These are phyloP conservation scores for Plectropomus leopardus DNA, from an alignment of 2,113 vertebrate genomes.

Conservation along the genomic window DNA sequence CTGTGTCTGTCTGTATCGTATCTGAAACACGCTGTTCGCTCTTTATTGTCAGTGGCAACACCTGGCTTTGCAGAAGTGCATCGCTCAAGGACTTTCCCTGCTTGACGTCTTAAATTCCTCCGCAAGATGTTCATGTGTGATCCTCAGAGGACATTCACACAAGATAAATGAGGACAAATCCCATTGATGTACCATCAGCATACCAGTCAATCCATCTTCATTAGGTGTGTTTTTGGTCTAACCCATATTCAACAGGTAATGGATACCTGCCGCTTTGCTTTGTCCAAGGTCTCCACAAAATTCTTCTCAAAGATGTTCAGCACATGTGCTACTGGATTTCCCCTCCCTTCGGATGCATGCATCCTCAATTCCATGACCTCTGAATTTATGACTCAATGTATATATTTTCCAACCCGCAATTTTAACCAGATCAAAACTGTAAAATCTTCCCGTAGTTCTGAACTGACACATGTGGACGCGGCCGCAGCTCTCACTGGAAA, in stretches of 20 bases:
- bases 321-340: constrained; percentile 66
- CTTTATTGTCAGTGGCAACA: constrained; percentile 63
- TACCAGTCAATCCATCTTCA: constrained; percentile 6
- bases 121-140: constrained; percentile 5
- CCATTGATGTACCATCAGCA: not conserved
- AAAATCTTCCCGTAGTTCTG: constrained; percentile 11
- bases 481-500: constrained; percentile 27
- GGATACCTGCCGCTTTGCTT: constrained; percentile 34
- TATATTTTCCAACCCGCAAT: constrained; percentile 41
- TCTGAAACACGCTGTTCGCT: constrained; percentile 33
- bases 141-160: not conserved
- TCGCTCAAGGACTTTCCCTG: constrained; percentile 63
- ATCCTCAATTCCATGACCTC: constrained; percentile 22
- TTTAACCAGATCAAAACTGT: constrained; percentile 45
- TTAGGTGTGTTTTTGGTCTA: not conserved
- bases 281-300: constrained; percentile 43
- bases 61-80: constrained; percentile 70
- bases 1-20: constrained; percentile 25
- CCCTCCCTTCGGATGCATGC: not conserved
- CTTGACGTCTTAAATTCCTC: constrained; percentile 58
- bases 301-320: constrained; percentile 59
- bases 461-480: constrained; percentile 23
- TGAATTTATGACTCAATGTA: constrained; percentile 51
- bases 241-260: constrained; percentile 25
- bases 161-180: constrained; percentile 10